These are phyloP conservation scores for Lepidochitona cinerea DNA, from an alignment of 2,888 invertebrate species.

Conservation along the genomic window DNA sequence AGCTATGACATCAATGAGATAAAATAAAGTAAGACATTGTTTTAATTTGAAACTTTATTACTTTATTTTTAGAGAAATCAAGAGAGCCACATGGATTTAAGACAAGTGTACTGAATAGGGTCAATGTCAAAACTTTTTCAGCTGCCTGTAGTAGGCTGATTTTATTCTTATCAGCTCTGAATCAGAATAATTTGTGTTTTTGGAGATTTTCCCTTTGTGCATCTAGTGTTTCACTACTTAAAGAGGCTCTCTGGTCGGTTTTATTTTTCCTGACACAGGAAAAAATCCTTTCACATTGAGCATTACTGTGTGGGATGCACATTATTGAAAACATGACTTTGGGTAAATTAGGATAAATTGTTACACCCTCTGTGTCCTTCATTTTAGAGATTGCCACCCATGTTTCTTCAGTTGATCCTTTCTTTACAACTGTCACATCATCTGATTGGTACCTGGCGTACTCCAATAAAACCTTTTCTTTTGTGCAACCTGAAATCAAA, in stretches of 20 bases:
- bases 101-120: background rate
- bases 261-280: slow-evolving; percentile 32
- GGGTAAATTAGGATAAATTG: slow-evolving; percentile 18
- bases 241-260: slow-evolving; percentile 27
- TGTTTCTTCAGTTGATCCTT: slow-evolving; percentile 21
- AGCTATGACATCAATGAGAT: too few species aligned
- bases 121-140: too few species aligned
- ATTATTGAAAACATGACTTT: slow-evolving; percentile 30
- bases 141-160: background rate
- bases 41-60: too few species aligned
- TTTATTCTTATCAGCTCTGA: background rate
- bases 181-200: background rate
- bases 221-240: slow-evolving; percentile 24
- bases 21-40: too few species aligned
- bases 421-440: slow-evolving; percentile 1
- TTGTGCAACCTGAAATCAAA: background rate
- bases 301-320: slow-evolving; percentile 36
- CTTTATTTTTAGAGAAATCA: too few species aligned
- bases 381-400: slow-evolving; percentile 23
- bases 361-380: slow-evolving; percentile 20
- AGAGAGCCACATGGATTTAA: background rate
- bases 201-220: background rate
- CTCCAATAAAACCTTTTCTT: slow-evolving; percentile 20
- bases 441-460: slow-evolving; percentile 22
- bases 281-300: slow-evolving; percentile 37